Evolutionary conservation across 2,113 vertebrate genomes (phyloP), one percentile per base, ranked within the genome.

Genomic region (Ammospiza caudacuta): DNA sequence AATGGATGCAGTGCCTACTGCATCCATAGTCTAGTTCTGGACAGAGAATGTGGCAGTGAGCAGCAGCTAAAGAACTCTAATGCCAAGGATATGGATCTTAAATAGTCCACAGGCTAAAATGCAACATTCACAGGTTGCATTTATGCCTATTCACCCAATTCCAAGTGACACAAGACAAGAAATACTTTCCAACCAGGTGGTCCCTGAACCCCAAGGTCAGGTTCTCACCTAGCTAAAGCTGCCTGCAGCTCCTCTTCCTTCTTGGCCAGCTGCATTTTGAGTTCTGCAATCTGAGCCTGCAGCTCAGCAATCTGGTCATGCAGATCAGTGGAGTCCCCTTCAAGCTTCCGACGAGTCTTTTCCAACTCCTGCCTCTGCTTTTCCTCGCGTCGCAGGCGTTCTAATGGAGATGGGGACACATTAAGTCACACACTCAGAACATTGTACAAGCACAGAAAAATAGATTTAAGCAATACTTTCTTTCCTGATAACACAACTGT

Each of bases 161-260:
- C 57, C 44, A 76, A 51, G 47, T 6, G 11, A 80, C 31, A 83
- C 13, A 72, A 78, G 51, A 63, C 49, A 83, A 79, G 54, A 66
- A 90, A 85, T 39, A 54, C 31, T 92, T 92, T 49, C 75, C 55
- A 69, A 20, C 17, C 35, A 39, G 23, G 54, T 25, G 37, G 28
- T 15, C 28, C 27, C 47, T 63, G 69, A 94, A 84, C 8, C 24
- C 82, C 1, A 0, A 15, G 24, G 51, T 39, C 64, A 35, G 35
- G 28, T 62, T 92, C 96, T 97, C 92, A 99, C 99, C 99, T 99
- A 97, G 98, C 98, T 85, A 99, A 97, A 29, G 99, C 99, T 7
- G 99, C 98, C 95, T 99, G 99, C 19, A 99, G 98, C 87, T 99
- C 99, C 89, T 99, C 99, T 89, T 99, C 99, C 81, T 99, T 99